phyloP scores from a whole-genome alignment of 2,888 invertebrate species.

The Eubasilissa splendida region DNA sequence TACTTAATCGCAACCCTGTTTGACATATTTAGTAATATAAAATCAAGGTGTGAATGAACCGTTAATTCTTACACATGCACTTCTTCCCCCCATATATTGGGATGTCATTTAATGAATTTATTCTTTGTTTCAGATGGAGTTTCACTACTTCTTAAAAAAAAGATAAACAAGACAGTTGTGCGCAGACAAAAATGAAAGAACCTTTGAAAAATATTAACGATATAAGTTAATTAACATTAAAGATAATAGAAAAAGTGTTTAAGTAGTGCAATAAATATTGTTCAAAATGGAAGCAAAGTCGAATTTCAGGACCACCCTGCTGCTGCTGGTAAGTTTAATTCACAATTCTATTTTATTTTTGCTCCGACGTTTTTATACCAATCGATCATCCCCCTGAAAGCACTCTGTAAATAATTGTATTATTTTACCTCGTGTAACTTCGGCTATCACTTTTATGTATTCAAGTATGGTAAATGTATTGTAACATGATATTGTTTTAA shows the following conservation, averaged over 20 bases:
- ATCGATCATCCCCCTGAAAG: no score
- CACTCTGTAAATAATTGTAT: no score
- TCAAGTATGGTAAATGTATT: no score
- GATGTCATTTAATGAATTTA: not conserved
- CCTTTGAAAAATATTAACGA: slow-evolving; percentile 7
- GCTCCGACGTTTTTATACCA: no score
- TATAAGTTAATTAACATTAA: slow-evolving; percentile 19
- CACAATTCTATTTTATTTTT: not conserved
- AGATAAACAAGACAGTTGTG: not conserved
- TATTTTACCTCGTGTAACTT: no score
- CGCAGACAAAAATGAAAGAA: slow-evolving; percentile 11
- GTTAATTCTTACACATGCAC: no score
- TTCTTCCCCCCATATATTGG: no score
- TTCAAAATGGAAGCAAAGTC: slow-evolving; percentile 4
- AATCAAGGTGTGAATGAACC: no score
- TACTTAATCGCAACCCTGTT: no score
- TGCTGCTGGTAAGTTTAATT: slow-evolving; percentile 33
- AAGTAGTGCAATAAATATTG: not conserved
- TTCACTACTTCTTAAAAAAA: not conserved
- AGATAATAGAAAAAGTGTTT: slow-evolving; percentile 10
- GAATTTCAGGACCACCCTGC: not conserved
- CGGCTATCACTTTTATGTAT: no score
- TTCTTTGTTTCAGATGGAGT: slow-evolving; percentile 26
- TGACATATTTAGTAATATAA: no score
- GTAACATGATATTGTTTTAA: no score